Base-by-base conservation (phyloP, 2,113 vertebrate genomes). In the Arizona elegans region DNA sequence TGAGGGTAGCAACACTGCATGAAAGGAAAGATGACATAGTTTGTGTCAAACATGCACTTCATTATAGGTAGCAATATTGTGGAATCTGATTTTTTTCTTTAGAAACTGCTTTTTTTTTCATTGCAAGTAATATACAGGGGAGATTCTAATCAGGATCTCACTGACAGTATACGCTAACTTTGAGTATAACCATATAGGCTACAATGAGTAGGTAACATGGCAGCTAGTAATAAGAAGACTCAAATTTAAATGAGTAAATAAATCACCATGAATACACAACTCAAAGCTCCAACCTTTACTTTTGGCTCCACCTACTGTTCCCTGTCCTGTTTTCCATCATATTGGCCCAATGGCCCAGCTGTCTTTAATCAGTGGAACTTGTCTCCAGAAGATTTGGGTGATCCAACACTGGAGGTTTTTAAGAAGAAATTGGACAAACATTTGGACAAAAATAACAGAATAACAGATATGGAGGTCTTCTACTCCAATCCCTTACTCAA, bases 21-120 rank as follows among this genome's bases (percentile, higher is more conserved):
- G 93, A 93, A 90, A 95, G 90, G 93, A 96, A 97, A 96, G 92
- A 94, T 24, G 90, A 95, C 92, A 92, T 24, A 43, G 38, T 43
- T 43, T 43, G 38, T 43, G 38, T 43, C 38, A 43, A 43, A 43
- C 38, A 43, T 43, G 38, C 38, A 43, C 26, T 65, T 65, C 13
- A n/a, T 65, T 65, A 65, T 12, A 29, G 11, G 11, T n/a, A 65
- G 62, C 26, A 13, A 65, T 65, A 65, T 5, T 65, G 26, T n/a
- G 11, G 26, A n/a, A 29, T 26, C 62, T 65, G 62, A 24, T n/a
- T n/a, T 65, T 12, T 24, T 24, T 24, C 8, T 59, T 9, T 3
- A 59, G 58, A 59, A 59, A 24, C 58, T 59, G 8, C 2, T 59
- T 59, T 23, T n/a, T 13, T 2, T 3, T 2, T 7, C 62, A 65